phyloP scores from a whole-genome alignment of 2,797 vertebrate genomes.

The Sandelia bainsii region DNA sequence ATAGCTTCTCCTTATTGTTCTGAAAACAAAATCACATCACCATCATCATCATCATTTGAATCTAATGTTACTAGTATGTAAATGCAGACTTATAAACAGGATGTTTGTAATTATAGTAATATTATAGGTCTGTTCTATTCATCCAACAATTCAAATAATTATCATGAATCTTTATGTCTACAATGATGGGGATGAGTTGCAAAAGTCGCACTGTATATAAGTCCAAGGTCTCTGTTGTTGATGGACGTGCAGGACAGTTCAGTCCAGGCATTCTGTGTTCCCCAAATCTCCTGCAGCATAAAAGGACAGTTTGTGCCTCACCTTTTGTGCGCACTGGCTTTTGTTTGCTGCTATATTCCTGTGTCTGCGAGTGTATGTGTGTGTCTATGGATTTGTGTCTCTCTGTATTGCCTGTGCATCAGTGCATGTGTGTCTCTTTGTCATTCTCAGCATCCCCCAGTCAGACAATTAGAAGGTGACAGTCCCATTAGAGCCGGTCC shows the following conservation, averaged over 20 bases:
- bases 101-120: neutral
- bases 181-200: neutral
- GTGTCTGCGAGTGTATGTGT: neutral
- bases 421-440: constrained; percentile 28
- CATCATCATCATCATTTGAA: neutral
- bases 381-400: neutral
- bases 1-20: neutral
- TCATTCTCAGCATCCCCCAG: constrained; percentile 63
- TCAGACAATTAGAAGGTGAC: constrained; percentile 79
- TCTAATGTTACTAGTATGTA: neutral
- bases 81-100: neutral
- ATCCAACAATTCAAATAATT: neutral
- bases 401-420: constrained; percentile 11
- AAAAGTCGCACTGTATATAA: neutral
- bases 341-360: constrained; percentile 15
- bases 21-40: neutral
- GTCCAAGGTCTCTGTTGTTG: no score
- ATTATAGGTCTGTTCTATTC: neutral
- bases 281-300: constrained; percentile 10
- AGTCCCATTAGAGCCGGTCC: constrained; percentile 74
- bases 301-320: neutral
- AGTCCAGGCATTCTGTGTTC: neutral
- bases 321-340: neutral
- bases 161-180: neutral
- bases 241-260: constrained; percentile 2